These are phyloP conservation scores for Mus minutoides DNA, from an alignment of 2,797 vertebrate genomes.

Conservation along the genomic window DNA sequence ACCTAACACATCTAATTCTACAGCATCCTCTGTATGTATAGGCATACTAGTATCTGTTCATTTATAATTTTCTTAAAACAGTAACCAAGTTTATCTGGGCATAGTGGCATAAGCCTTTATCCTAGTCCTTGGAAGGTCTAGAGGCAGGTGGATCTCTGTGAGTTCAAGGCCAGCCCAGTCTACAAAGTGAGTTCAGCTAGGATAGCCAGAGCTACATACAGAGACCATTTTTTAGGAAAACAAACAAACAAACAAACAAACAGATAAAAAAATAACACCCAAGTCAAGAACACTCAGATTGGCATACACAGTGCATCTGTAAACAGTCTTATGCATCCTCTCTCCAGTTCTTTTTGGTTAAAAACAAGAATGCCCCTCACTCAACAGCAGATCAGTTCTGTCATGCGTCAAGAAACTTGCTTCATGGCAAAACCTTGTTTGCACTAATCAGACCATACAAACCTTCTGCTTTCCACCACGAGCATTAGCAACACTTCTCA, in stretches of 20 bases:
- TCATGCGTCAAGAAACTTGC: not conserved
- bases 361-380: not conserved
- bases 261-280: not conserved
- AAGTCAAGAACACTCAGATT: not conserved
- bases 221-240: not conserved
- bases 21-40: not conserved
- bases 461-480: not conserved
- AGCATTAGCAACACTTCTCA: not conserved
- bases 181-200: not conserved
- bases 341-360: not conserved
- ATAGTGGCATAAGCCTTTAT: not conserved
- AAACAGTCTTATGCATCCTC: not conserved
- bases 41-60: not conserved
- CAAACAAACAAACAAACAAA: not conserved
- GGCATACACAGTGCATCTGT: not conserved
- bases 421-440: not conserved
- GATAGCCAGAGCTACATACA: not conserved
- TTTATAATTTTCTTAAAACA: not conserved
- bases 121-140: not conserved
- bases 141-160: not conserved
- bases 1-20: not conserved
- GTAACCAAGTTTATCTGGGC: not conserved
- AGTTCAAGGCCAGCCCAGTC: not conserved
- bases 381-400: not conserved
- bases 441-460: not conserved